Evolutionary conservation across 2,888 invertebrate genomes (phyloP).

Genomic region (Argyresthia albistria): DNA sequence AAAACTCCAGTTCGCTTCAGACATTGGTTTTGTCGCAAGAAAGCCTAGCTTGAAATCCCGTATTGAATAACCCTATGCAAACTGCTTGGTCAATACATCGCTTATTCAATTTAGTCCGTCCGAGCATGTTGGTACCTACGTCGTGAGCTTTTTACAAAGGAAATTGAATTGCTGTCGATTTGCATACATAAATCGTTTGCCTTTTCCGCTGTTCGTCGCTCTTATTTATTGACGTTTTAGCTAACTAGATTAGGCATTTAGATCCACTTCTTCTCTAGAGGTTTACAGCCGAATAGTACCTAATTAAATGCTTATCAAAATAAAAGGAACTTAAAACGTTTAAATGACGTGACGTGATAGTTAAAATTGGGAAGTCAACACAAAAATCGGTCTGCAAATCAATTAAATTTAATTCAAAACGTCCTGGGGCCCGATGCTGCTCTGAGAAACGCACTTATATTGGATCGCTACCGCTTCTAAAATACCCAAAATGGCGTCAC

Average conservation of each 20-base stretch:
- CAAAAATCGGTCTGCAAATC: too few species aligned
- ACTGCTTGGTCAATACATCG: slow-evolving; percentile 28
- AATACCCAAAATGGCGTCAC: too few species aligned
- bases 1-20: neutral
- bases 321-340: too few species aligned
- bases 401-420: too few species aligned
- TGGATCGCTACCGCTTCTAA: too few species aligned
- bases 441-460: too few species aligned
- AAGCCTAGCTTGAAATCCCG: neutral
- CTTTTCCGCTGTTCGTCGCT: slow-evolving; percentile 5
- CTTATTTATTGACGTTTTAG: neutral
- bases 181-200: slow-evolving; percentile 21
- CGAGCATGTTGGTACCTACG: slow-evolving; percentile 13
- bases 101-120: slow-evolving; percentile 27
- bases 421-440: too few species aligned
- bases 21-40: too few species aligned
- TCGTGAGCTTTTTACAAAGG: slow-evolving; percentile 35
- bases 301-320: too few species aligned
- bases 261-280: neutral
- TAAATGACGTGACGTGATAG: too few species aligned
- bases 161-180: slow-evolving; percentile 43
- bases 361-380: too few species aligned
- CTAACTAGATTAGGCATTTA: neutral
- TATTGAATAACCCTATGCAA: slow-evolving; percentile 23
- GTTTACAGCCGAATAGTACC: neutral